Percentiles rank a stretch among this genome's conserved stretches.
Evolutionary conservation across 2,113 vertebrate species (phyloP).

Genomic region (Dinomys branickii): DNA sequence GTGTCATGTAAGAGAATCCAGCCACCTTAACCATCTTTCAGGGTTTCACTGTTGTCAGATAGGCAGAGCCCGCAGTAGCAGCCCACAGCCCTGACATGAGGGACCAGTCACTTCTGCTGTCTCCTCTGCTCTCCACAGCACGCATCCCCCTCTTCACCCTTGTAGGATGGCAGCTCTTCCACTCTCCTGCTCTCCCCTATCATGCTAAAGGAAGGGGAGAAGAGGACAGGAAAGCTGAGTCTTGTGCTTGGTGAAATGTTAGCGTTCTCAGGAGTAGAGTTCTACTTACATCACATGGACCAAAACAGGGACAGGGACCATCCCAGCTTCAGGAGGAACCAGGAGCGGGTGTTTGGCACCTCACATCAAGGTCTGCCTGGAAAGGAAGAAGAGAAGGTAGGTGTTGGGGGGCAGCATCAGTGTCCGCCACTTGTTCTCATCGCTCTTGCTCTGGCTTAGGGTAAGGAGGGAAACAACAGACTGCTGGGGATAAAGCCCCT

Average conservation of each 20-base stretch:
- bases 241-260: background rate
- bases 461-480: background rate
- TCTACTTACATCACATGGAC: background rate
- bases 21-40: background rate
- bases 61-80: background rate
- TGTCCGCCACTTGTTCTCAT: background rate
- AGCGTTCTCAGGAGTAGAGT: background rate
- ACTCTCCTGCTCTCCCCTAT: too few relatives aligned
- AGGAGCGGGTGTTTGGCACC: background rate
- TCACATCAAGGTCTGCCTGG: background rate
- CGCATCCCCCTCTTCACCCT: background rate
- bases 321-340: background rate
- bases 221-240: background rate
- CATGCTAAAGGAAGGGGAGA: background rate
- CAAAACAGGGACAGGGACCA: background rate
- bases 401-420: accelerated
- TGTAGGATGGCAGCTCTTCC: background rate
- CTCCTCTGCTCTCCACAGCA: background rate
- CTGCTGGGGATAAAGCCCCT: background rate
- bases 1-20: background rate
- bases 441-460: background rate
- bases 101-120: background rate
- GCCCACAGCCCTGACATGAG: background rate
- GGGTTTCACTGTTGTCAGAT: background rate
- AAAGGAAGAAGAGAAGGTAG: too few relatives aligned